Evolutionary conservation across 92 coral and sea anemone species (phyloP).

Genomic region (Plumapathes pennacea): DNA sequence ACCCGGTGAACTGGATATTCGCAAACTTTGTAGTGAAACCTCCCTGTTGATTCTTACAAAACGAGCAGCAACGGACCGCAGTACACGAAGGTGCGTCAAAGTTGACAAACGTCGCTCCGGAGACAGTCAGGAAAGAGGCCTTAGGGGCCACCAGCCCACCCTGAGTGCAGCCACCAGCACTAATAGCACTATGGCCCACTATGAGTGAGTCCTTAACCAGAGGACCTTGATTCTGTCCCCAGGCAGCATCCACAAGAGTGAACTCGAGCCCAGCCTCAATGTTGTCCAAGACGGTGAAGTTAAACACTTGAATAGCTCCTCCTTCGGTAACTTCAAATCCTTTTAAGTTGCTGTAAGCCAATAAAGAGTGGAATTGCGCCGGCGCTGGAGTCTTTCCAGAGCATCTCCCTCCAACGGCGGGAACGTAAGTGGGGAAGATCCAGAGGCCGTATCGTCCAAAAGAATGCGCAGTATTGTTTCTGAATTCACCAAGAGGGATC

Average conservation of each 20-base stretch:
- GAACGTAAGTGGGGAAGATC: conserved; percentile 82
- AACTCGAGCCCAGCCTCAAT: conserved; percentile 82
- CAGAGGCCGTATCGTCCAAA: conserved; percentile 94
- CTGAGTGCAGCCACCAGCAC: conserved; percentile 61
- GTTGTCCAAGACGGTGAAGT: conserved; percentile 76
- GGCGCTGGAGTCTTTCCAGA: conserved; percentile 46
- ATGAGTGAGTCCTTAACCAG: conserved; percentile 72
- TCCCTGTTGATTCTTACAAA: conserved; percentile 65
- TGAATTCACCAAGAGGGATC: conserved; percentile 75
- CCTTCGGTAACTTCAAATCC: conserved; percentile 76
- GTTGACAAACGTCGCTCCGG: conserved; percentile 73
- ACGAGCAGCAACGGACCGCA: conserved; percentile 78
- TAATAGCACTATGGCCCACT: conserved; percentile 73
- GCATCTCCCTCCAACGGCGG: conserved; percentile 49
- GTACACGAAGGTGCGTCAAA: conserved; percentile 61
- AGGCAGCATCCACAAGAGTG: conserved; percentile 63
- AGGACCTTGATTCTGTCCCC: conserved; percentile 61
- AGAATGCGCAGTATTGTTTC: conserved; percentile 88
- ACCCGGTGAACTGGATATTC: conserved; percentile 39
- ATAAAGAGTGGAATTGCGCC: conserved; percentile 69
- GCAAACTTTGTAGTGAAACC: conserved; percentile 74
- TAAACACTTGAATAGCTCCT: conserved; percentile 76
- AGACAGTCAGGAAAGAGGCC: conserved; percentile 68
- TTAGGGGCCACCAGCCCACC: conserved; percentile 76
- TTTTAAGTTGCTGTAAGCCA: conserved; percentile 86